Conservation (phyloP, 2,888 invertebrate species). For the Osmoderma eremita region DNA sequence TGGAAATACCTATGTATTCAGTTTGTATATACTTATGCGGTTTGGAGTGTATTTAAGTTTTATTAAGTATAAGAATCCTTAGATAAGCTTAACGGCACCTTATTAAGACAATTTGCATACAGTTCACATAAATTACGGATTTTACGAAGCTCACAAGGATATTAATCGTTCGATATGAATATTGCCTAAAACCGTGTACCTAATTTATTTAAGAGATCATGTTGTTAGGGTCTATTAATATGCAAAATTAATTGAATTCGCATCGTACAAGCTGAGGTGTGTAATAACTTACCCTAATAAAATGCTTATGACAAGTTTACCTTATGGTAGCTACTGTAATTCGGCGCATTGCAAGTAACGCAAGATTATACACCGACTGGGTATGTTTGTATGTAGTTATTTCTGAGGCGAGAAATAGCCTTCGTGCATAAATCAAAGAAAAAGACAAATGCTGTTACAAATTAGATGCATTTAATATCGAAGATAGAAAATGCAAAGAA, state of each 20-base stretch:
- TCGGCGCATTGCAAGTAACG: neutral
- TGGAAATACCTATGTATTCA: too few relatives aligned
- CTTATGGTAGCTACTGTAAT: conserved; percentile 18
- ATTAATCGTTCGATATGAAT: conserved; percentile 51
- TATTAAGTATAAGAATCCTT: neutral
- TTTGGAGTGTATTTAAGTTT: neutral
- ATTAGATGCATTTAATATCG: too few relatives aligned
- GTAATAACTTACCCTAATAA: conserved; percentile 26
- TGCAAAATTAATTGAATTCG: conserved; percentile 43
- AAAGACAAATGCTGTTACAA: neutral
- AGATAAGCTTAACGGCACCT: conserved; percentile 2
- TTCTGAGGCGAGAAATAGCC: too few relatives aligned
- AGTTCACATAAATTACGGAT: conserved; percentile 25
- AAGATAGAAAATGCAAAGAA: too few relatives aligned
- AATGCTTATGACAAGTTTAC: conserved; percentile 19
- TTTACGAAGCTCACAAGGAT: neutral
- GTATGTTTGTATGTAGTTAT: too few relatives aligned
- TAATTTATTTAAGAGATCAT: conserved; percentile 41
- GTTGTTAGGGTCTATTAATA: conserved; percentile 41
- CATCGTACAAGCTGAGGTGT: conserved; percentile 18
- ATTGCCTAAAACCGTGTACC: conserved; percentile 53
- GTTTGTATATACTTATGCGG: too few relatives aligned
- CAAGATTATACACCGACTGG: neutral
- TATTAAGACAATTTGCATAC: conserved; percentile 10
- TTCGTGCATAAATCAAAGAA: neutral